phyloP scores from a whole-genome alignment of 1,140 invertebrate species.

The Papilio xuthus region DNA sequence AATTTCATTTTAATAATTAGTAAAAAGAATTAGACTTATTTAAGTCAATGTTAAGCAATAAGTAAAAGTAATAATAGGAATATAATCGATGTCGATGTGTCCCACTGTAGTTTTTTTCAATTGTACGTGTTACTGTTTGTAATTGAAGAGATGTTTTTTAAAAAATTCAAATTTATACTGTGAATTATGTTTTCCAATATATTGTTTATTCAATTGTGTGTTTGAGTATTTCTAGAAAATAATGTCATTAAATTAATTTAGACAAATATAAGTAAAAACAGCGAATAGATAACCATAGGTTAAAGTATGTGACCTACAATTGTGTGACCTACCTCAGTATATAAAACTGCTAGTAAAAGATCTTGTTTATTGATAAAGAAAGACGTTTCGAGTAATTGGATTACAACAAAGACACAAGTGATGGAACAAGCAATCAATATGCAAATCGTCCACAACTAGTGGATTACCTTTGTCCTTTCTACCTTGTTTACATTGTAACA shows the following conservation, averaged over 20 bases:
- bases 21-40: constrained; percentile 33
- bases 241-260: background rate
- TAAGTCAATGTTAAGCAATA: constrained; percentile 53
- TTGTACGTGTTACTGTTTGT: background rate
- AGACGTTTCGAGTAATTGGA: background rate
- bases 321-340: no score
- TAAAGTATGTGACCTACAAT: no score
- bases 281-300: background rate
- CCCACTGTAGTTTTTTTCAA: background rate
- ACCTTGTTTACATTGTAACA: constrained; percentile 11
- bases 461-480: constrained; percentile 2
- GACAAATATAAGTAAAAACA: background rate
- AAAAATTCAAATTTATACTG: background rate
- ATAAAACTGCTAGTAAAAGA: background rate
- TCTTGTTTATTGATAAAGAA: constrained; percentile 3
- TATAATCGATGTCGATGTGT: constrained; percentile 33
- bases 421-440: constrained; percentile 13
- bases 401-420: constrained; percentile 1
- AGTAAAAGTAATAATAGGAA: constrained; percentile 24
- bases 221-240: background rate
- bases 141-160: background rate
- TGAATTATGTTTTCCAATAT: constrained; percentile 4
- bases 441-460: background rate
- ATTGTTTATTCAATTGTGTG: background rate
- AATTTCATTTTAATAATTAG: background rate